Percentiles rank a stretch among this genome's conserved stretches.
Evolutionary conservation across 1,140 invertebrate species (phyloP).

Genomic region (Scaptomyza graminum): DNA sequence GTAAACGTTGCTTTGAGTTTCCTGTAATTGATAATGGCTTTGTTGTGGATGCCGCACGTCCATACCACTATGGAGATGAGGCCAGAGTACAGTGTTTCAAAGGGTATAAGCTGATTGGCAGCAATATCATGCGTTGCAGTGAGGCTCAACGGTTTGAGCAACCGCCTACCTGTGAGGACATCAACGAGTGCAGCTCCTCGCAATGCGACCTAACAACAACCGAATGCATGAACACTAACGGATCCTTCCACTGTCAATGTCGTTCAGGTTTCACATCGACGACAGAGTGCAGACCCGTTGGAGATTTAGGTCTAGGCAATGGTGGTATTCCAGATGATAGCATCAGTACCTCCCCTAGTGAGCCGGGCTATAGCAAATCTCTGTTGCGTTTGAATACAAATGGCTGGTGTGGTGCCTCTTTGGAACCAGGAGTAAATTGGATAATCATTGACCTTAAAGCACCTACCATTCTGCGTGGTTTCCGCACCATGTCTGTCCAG

Average conservation of each 20-base stretch:
- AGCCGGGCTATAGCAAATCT: slow-evolving; percentile 92
- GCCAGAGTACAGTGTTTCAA: slow-evolving; percentile 95
- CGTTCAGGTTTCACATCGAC: slow-evolving; percentile 92
- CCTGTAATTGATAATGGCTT: slow-evolving; percentile 94
- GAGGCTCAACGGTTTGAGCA: slow-evolving; percentile 93
- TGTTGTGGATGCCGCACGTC: slow-evolving; percentile 89
- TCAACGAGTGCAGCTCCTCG: slow-evolving; percentile 95
- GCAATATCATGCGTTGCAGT: slow-evolving; percentile 95
- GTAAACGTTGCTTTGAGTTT: slow-evolving; percentile 92
- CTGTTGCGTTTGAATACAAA: slow-evolving; percentile 92
- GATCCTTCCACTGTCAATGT: slow-evolving; percentile 96
- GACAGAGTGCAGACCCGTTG: slow-evolving; percentile 94
- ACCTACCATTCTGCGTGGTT: slow-evolving; percentile 94
- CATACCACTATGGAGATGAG: slow-evolving; percentile 95
- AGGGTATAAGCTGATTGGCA: slow-evolving; percentile 93
- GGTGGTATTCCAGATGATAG: slow-evolving; percentile 95
- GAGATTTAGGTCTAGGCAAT: slow-evolving; percentile 94
- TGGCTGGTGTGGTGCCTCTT: slow-evolving; percentile 94
- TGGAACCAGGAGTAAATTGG: slow-evolving; percentile 94
- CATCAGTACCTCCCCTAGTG: slow-evolving; percentile 92
- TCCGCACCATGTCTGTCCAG: slow-evolving; percentile 94
- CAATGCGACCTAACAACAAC: slow-evolving; percentile 96
- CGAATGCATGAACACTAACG: slow-evolving; percentile 95
- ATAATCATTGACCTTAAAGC: slow-evolving; percentile 94
- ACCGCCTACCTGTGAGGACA: slow-evolving; percentile 94